These are phyloP conservation scores for Mesaphorura yosii DNA, from an alignment of 1,140 invertebrate species.

Conservation along the genomic window DNA sequence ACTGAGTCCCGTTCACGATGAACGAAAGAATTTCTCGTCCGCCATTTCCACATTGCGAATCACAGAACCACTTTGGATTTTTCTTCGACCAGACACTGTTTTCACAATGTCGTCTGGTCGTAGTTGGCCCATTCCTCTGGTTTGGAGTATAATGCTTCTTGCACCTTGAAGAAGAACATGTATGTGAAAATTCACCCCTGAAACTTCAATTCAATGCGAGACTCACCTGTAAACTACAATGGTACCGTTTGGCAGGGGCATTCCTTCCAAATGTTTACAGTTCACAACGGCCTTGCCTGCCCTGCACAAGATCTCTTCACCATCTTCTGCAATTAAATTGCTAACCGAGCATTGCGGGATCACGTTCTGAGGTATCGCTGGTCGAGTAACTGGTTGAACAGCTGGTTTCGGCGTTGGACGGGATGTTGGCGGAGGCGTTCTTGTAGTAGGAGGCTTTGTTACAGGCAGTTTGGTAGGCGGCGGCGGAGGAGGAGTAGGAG, in stretches of 20 bases:
- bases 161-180: constrained; percentile 2
- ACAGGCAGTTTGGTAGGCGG: too few species aligned
- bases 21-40: not conserved
- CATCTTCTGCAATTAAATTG: not conserved
- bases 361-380: too few species aligned
- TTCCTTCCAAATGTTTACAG: too few species aligned
- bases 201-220: not conserved
- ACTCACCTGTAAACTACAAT: constrained; percentile 2
- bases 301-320: not conserved
- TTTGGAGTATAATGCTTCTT: not conserved
- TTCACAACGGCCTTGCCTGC: not conserved
- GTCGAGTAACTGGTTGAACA: too few species aligned
- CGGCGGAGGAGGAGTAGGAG: too few species aligned
- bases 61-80: constrained; percentile 4
- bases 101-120: not conserved
- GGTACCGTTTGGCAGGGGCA: not conserved
- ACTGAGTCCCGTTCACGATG: constrained; percentile 12
- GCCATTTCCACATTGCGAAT: constrained; percentile 9
- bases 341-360: not conserved
- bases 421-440: too few species aligned
- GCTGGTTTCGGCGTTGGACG: too few species aligned
- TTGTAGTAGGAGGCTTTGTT: too few species aligned
- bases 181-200: not conserved
- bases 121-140: not conserved
- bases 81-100: constrained; percentile 3